Evolutionary conservation across 2,113 vertebrate species (phyloP).

Genomic region (Talpa occidentalis): DNA sequence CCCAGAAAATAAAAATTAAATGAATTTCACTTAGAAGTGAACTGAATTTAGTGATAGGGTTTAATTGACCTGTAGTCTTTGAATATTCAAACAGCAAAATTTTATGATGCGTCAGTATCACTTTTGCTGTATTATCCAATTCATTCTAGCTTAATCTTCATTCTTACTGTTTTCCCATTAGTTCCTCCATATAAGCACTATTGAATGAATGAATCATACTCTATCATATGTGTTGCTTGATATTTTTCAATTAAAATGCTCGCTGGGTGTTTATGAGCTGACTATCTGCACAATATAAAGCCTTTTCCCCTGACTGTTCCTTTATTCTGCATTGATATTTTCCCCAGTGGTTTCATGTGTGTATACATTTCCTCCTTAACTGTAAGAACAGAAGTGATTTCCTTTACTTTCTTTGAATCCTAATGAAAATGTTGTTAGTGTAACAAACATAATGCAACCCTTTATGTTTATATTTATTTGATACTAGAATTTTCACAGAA

Average conservation of each 20-base stretch:
- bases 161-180: constrained; percentile 1
- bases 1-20: constrained; percentile 64
- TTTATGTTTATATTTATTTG: constrained; percentile 26
- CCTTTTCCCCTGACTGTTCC: neutral
- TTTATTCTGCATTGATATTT: constrained; percentile 17
- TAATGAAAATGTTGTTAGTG: constrained; percentile 44
- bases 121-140: constrained; percentile 26
- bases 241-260: constrained; percentile 56
- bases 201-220: constrained; percentile 33
- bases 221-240: neutral
- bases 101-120: constrained; percentile 6
- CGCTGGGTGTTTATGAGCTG: neutral
- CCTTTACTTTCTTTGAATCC: constrained; percentile 23
- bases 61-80: constrained; percentile 51
- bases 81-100: neutral
- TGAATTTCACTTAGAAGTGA: constrained; percentile 54
- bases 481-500: constrained; percentile 35
- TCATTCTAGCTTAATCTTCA: neutral
- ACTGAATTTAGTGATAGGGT: constrained; percentile 17
- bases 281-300: neutral
- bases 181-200: neutral
- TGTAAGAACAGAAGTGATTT: neutral
- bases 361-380: neutral
- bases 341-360: neutral
- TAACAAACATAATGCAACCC: neutral